phyloP scores from a whole-genome alignment of 2,888 invertebrate genomes.

The Pycnomerus fuliginosus region DNA sequence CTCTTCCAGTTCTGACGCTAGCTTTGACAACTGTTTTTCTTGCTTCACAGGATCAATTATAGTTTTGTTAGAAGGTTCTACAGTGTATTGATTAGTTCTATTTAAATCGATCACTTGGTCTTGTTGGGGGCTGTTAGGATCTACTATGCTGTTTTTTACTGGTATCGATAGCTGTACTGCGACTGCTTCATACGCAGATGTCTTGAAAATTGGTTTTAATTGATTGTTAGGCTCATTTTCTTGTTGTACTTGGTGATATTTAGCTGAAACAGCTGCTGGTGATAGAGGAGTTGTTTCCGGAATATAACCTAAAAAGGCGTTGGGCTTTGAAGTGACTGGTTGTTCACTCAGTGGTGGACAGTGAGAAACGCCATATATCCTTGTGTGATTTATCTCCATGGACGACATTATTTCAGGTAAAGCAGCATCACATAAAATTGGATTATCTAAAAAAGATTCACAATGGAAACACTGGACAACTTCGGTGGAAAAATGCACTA shows the following conservation, averaged over 20 bases:
- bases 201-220: constrained; percentile 11
- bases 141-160: constrained; percentile 9
- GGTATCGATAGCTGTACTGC: constrained; percentile 12
- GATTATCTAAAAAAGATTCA: constrained; percentile 70
- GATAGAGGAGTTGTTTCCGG: constrained; percentile 33
- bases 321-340: constrained; percentile 47
- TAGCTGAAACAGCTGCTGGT: constrained; percentile 19
- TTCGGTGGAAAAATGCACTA: constrained; percentile 1
- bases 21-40: constrained; percentile 44
- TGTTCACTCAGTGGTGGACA: constrained; percentile 49
- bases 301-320: constrained; percentile 46
- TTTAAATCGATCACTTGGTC: constrained; percentile 5
- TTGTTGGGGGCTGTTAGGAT: constrained; percentile 5
- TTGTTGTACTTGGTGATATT: constrained; percentile 1
- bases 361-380: constrained; percentile 66
- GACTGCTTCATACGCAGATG: constrained; percentile 7
- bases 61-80: no score
- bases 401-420: constrained; percentile 69
- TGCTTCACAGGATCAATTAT: constrained; percentile 37
- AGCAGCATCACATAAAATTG: constrained; percentile 74
- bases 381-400: constrained; percentile 71
- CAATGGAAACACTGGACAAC: constrained; percentile 1
- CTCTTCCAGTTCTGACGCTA: constrained; percentile 48
- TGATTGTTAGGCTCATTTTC: constrained; percentile 11
- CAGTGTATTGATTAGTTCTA: no score